Percentiles rank a stretch among this genome's conserved stretches.
Evolutionary conservation across 2,888 invertebrate species (phyloP).

Genomic region (Leptogaster cylindrica): DNA sequence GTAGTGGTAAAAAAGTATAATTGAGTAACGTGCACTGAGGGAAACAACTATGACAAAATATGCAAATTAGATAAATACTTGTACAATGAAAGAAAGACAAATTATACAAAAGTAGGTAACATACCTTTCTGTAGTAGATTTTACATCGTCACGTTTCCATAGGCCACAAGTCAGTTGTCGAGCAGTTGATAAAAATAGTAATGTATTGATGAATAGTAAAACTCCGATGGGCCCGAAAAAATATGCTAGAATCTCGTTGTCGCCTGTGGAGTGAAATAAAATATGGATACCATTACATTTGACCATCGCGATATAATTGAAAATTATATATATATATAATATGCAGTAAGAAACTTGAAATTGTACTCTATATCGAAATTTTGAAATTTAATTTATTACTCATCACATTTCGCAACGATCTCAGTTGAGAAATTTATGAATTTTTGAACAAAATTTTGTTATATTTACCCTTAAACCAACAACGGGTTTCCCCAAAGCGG

Average conservation of each 20-base stretch:
- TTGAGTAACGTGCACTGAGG: too few relatives aligned
- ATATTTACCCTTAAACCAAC: slow-evolving; percentile 82
- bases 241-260: slow-evolving; percentile 81
- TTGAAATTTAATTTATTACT: too few relatives aligned
- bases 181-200: slow-evolving; percentile 81
- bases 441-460: slow-evolving; percentile 9
- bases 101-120: too few relatives aligned
- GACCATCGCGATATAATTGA: not conserved
- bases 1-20: too few relatives aligned
- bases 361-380: too few relatives aligned
- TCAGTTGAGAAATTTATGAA: too few relatives aligned
- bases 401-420: not conserved
- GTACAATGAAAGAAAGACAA: too few relatives aligned
- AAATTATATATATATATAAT: not conserved
- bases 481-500: slow-evolving; percentile 77
- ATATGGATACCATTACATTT: not conserved
- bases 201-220: slow-evolving; percentile 76
- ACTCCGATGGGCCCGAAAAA: slow-evolving; percentile 86
- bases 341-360: too few relatives aligned
- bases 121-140: slow-evolving; percentile 79
- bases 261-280: slow-evolving; percentile 63
- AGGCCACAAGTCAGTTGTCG: slow-evolving; percentile 85
- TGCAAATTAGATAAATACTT: too few relatives aligned
- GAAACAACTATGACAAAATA: too few relatives aligned
- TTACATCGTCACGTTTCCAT: slow-evolving; percentile 87